Percentiles rank a stretch among this genome's conserved stretches.
These are phyloP conservation scores for Cataglyphis altisquamis DNA, from an alignment of 2,888 invertebrate species.

Conservation along the genomic window DNA sequence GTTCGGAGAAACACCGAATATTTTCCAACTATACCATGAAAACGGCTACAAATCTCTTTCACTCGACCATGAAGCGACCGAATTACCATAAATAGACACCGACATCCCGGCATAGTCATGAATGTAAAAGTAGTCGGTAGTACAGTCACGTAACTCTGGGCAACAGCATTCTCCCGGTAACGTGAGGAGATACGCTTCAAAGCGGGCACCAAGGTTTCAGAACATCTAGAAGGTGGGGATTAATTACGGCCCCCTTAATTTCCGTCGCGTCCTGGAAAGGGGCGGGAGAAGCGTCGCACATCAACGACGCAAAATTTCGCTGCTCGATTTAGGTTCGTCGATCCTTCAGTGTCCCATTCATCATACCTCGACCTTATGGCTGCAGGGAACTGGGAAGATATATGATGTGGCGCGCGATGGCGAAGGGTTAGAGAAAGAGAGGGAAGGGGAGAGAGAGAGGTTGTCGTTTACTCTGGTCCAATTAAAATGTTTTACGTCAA, in stretches of 20 bases:
- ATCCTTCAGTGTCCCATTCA: slow-evolving; percentile 53
- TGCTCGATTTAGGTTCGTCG: slow-evolving; percentile 44
- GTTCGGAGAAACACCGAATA: slow-evolving; percentile 13
- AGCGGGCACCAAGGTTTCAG: slow-evolving; percentile 48
- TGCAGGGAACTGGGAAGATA: slow-evolving; percentile 13
- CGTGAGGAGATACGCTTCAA: slow-evolving; percentile 52
- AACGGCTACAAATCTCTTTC: slow-evolving; percentile 25
- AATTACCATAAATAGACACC: slow-evolving; percentile 48
- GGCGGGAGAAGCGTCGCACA: neutral
- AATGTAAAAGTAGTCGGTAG: slow-evolving; percentile 44
- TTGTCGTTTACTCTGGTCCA: neutral
- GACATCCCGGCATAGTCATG: slow-evolving; percentile 15
- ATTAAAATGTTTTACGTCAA: slow-evolving; percentile 29
- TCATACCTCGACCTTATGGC: slow-evolving; percentile 19
- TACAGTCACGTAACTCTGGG: slow-evolving; percentile 48
- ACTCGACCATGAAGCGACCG: slow-evolving; percentile 37
- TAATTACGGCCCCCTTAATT: slow-evolving; percentile 54
- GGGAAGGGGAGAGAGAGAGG: neutral
- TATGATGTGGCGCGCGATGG: neutral
- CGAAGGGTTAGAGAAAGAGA: neutral
- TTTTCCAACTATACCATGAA: slow-evolving; percentile 1
- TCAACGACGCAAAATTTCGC: slow-evolving; percentile 37
- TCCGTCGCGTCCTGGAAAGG: slow-evolving; percentile 47
- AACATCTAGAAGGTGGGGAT: slow-evolving; percentile 33
- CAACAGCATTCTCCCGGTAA: slow-evolving; percentile 30